Conservation (phyloP, 2,113 vertebrate species). For the Poeciliopsis turrubarensis region DNA sequence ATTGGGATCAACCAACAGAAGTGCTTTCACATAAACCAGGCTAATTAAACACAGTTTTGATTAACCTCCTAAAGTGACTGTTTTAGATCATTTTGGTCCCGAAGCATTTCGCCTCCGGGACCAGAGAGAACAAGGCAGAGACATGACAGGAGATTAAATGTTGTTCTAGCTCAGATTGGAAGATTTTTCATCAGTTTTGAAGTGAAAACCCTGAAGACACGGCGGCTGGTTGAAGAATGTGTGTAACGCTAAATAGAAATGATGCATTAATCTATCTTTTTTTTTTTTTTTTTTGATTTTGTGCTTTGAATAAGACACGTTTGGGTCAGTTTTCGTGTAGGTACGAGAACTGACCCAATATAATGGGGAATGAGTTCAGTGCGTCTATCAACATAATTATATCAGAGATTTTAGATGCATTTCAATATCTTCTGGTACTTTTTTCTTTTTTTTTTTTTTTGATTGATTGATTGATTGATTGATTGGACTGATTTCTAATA, state of each 20-base stretch:
- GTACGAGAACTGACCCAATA: too few species aligned
- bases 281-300: too few species aligned
- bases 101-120: neutral
- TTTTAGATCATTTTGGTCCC: conserved; percentile 7
- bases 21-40: conserved; percentile 33
- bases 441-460: too few species aligned
- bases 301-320: too few species aligned
- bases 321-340: too few species aligned
- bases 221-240: neutral
- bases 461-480: too few species aligned
- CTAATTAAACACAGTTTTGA: conserved; percentile 31
- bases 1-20: conserved; percentile 20
- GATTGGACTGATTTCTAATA: too few species aligned
- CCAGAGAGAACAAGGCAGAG: neutral
- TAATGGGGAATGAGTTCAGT: too few species aligned
- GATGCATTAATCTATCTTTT: neutral
- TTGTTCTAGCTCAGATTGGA: neutral
- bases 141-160: neutral
- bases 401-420: too few species aligned
- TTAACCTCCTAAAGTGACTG: conserved; percentile 10
- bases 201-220: neutral
- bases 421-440: too few species aligned
- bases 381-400: too few species aligned
- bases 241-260: too few species aligned
- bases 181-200: neutral